Conservation (phyloP, 35 echinoderm and acorn worm genomes). For the Diadema setosum region DNA sequence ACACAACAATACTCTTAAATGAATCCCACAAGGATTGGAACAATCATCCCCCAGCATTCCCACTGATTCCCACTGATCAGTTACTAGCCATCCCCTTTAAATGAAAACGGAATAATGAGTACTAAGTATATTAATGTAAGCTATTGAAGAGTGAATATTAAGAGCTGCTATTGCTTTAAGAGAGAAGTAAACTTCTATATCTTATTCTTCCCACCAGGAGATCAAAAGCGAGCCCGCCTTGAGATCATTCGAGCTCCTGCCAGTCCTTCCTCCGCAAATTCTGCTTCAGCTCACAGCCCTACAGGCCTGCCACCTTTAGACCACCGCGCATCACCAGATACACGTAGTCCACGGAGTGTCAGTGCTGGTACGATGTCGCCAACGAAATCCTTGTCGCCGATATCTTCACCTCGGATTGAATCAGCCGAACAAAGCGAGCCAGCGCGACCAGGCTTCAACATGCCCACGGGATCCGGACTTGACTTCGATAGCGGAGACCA, state of each 20-base stretch:
- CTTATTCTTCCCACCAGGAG: too few relatives aligned
- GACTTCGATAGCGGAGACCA: not conserved
- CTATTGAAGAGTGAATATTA: too few relatives aligned
- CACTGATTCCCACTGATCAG: too few relatives aligned
- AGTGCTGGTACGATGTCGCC: slow-evolving; percentile 64
- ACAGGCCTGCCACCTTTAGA: not conserved
- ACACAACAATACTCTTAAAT: too few relatives aligned
- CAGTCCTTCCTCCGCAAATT: slow-evolving; percentile 62
- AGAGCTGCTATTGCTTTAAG: too few relatives aligned
- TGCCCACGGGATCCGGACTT: not conserved
- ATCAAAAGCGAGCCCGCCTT: slow-evolving; percentile 38
- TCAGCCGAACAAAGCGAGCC: not conserved
- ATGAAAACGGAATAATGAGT: too few relatives aligned
- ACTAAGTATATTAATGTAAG: too few relatives aligned
- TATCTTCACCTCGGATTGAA: slow-evolving; percentile 46
- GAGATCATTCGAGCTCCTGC: slow-evolving; percentile 83
- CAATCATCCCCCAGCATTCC: too few relatives aligned
- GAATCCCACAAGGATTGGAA: too few relatives aligned
- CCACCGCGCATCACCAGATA: slow-evolving; percentile 25
- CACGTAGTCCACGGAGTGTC: slow-evolving; percentile 35
- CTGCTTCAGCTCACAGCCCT: slow-evolving; percentile 35
- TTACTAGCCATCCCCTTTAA: too few relatives aligned
- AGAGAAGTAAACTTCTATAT: too few relatives aligned
- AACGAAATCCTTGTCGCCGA: slow-evolving; percentile 57
- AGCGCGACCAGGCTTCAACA: not conserved